phyloP scores from a whole-genome alignment of 2,888 invertebrate species.

The Andrena bicolor region DNA sequence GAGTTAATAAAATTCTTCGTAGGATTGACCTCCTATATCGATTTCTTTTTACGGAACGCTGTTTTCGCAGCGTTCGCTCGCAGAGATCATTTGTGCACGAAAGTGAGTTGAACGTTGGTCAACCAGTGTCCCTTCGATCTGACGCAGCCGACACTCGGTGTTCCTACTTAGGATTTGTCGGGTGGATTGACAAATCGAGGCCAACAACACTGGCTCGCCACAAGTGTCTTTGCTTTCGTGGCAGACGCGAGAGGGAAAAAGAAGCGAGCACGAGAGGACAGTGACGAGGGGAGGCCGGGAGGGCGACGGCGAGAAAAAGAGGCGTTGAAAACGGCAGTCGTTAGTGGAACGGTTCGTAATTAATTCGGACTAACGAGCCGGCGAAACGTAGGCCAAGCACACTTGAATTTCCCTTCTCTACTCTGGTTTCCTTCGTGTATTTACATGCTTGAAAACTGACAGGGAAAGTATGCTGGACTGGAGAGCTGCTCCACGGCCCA shows the following conservation, averaged over 20 bases:
- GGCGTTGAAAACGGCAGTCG: slow-evolving; percentile 80
- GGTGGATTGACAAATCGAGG: slow-evolving; percentile 76
- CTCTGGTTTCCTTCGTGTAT: slow-evolving; percentile 16
- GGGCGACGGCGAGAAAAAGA: slow-evolving; percentile 72
- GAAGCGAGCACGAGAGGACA: slow-evolving; percentile 11
- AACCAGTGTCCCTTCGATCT: slow-evolving; percentile 62
- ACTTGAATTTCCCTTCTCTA: slow-evolving; percentile 53
- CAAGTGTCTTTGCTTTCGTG: slow-evolving; percentile 55
- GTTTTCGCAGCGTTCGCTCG: slow-evolving; percentile 25
- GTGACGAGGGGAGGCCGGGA: slow-evolving; percentile 47
- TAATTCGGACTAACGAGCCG: slow-evolving; percentile 80
- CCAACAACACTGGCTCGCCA: slow-evolving; percentile 64
- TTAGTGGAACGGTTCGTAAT: slow-evolving; percentile 80
- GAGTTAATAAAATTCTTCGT: too few species aligned
- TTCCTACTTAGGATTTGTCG: slow-evolving; percentile 74
- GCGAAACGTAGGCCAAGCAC: slow-evolving; percentile 58
- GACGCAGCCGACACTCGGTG: slow-evolving; percentile 61
- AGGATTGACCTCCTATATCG: background rate
- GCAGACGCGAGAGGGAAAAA: slow-evolving; percentile 7
- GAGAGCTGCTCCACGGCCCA: too few species aligned
- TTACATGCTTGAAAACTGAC: slow-evolving; percentile 18
- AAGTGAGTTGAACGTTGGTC: slow-evolving; percentile 47
- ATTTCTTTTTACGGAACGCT: background rate
- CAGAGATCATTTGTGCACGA: slow-evolving; percentile 40
- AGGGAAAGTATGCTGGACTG: background rate